Evolutionary conservation across 2,113 vertebrate species (phyloP).

Genomic region (Triplophysa dalaica): DNA sequence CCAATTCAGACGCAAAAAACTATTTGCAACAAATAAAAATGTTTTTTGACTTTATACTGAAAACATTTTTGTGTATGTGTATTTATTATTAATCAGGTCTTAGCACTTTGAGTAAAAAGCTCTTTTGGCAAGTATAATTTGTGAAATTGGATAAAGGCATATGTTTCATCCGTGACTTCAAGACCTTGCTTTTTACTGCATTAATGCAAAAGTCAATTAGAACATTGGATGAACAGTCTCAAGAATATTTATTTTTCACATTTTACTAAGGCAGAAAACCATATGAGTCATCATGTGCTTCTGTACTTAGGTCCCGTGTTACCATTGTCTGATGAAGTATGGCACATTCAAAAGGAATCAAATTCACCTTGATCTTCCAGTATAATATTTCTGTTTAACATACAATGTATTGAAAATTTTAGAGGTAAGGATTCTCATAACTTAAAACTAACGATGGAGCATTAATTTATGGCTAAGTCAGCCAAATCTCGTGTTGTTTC

Average conservation of each 20-base stretch:
- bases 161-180: conserved; percentile 2
- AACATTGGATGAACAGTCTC: not conserved
- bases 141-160: not conserved
- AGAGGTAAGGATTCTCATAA: too few relatives aligned
- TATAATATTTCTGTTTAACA: too few relatives aligned
- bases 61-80: not conserved
- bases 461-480: too few relatives aligned
- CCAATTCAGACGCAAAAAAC: conserved; percentile 6
- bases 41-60: conserved; percentile 39
- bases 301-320: not conserved
- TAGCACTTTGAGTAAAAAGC: not conserved
- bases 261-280: not conserved
- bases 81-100: conserved; percentile 3
- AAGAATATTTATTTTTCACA: not conserved
- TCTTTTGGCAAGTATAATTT: not conserved
- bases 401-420: too few relatives aligned
- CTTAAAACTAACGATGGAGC: too few relatives aligned
- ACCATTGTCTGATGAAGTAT: not conserved
- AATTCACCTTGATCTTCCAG: too few relatives aligned
- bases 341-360: not conserved
- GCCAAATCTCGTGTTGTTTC: too few relatives aligned
- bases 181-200: not conserved
- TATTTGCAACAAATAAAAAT: conserved; percentile 22
- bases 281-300: not conserved
- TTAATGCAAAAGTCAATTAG: conserved; percentile 5